phyloP scores from a whole-genome alignment of 2,888 invertebrate genomes.

The Zonitis immaculata region DNA sequence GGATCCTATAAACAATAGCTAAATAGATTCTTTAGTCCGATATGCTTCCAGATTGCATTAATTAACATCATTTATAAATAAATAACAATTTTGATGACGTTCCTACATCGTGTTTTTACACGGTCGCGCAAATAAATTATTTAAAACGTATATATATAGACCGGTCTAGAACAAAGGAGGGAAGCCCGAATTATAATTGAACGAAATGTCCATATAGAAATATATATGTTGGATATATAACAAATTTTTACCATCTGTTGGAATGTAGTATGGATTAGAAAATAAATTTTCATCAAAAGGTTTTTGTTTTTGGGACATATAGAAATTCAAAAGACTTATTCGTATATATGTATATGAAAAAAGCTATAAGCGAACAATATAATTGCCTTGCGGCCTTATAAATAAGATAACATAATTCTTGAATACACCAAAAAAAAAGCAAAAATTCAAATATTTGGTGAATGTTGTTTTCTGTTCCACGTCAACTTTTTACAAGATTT shows the following conservation, averaged over 20 bases:
- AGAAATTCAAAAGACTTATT: neutral
- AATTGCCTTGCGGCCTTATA: constrained; percentile 13
- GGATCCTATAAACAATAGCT: constrained; percentile 43
- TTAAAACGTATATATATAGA: too few species aligned
- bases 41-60: constrained; percentile 39
- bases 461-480: constrained; percentile 20
- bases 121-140: constrained; percentile 22
- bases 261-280: constrained; percentile 25
- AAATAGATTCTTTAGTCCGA: constrained; percentile 36
- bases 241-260: constrained; percentile 27
- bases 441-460: constrained; percentile 24
- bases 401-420: constrained; percentile 28
- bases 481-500: constrained; percentile 15
- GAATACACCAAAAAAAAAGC: constrained; percentile 11
- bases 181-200: constrained; percentile 11
- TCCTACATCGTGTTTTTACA: constrained; percentile 28
- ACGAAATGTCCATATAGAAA: constrained; percentile 9
- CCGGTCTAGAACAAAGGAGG: constrained; percentile 16
- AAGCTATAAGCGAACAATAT: too few species aligned
- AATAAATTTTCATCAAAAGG: constrained; percentile 19
- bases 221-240: constrained; percentile 20
- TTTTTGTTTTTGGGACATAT: too few species aligned
- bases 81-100: constrained; percentile 36
- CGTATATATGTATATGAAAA: too few species aligned
- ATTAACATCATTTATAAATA: constrained; percentile 40